These are phyloP conservation scores for Hippocampus abdominalis DNA, from an alignment of 2,113 vertebrate genomes.

Conservation along the genomic window DNA sequence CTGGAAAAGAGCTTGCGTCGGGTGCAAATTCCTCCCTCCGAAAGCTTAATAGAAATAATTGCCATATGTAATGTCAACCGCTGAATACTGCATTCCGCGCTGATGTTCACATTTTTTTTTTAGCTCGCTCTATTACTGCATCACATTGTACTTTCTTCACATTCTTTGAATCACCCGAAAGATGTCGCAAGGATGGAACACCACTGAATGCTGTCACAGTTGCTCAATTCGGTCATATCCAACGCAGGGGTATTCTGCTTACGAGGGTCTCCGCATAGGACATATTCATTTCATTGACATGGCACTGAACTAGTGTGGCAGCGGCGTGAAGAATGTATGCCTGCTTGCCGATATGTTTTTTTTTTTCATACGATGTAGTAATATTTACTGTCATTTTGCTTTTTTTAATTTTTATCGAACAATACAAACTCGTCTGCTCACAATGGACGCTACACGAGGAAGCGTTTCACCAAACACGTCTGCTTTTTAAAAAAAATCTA, in stretches of 20 bases:
- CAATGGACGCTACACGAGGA: too few species aligned
- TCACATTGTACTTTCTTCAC: slow-evolving; percentile 28
- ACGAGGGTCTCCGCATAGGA: too few species aligned
- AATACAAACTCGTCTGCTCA: too few species aligned
- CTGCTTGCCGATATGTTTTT: too few species aligned
- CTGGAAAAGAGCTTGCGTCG: slow-evolving; percentile 66
- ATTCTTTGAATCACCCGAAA: slow-evolving; percentile 34
- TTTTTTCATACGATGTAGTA: too few species aligned
- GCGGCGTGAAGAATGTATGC: too few species aligned
- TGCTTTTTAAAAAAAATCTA: too few species aligned
- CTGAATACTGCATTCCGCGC: slow-evolving; percentile 31
- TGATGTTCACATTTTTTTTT: slow-evolving; percentile 32
- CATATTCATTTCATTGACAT: too few species aligned
- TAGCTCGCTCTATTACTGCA: slow-evolving; percentile 23
- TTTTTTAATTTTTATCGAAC: too few species aligned
- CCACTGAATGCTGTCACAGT: not conserved
- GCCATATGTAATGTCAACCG: slow-evolving; percentile 58
- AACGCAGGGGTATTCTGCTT: not conserved
- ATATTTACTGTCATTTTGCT: too few species aligned
- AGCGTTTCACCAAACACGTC: too few species aligned
- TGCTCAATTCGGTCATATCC: not conserved
- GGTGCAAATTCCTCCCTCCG: slow-evolving; percentile 45
- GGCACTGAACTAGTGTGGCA: too few species aligned
- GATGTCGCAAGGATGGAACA: slow-evolving; percentile 48
- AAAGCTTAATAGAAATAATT: slow-evolving; percentile 65